Conservation (phyloP, 2,113 vertebrate species). For the Lepus timidus region DNA sequence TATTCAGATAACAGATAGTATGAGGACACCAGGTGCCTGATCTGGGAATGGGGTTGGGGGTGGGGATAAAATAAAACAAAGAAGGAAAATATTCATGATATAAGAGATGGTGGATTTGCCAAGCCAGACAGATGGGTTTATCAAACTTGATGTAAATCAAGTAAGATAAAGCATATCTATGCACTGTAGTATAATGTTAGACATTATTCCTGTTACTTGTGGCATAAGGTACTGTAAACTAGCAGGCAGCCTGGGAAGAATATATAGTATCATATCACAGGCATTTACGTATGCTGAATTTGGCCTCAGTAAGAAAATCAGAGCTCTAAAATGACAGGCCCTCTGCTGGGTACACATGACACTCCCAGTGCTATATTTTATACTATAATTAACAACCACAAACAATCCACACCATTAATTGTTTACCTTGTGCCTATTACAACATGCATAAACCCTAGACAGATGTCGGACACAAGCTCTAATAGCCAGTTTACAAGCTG, state of each 20-base stretch:
- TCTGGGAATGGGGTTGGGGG: background rate
- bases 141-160: background rate
- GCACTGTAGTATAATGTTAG: background rate
- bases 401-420: background rate
- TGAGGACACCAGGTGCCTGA: background rate
- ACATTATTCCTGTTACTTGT: background rate
- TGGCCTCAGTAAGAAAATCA: background rate
- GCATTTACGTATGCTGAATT: background rate
- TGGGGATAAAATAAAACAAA: background rate
- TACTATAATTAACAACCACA: background rate
- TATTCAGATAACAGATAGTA: background rate
- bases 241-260: background rate
- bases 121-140: background rate
- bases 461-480: background rate
- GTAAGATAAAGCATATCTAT: background rate
- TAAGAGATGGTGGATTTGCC: background rate
- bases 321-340: background rate
- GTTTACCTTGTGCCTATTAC: background rate
- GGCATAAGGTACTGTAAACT: background rate
- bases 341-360: background rate
- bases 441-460: background rate
- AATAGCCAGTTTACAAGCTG: background rate
- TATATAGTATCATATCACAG: background rate
- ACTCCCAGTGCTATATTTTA: background rate
- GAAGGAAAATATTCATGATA: background rate